Base-by-base conservation (phyloP, 2,797 vertebrate genomes). In the Enteromius treurensis region DNA sequence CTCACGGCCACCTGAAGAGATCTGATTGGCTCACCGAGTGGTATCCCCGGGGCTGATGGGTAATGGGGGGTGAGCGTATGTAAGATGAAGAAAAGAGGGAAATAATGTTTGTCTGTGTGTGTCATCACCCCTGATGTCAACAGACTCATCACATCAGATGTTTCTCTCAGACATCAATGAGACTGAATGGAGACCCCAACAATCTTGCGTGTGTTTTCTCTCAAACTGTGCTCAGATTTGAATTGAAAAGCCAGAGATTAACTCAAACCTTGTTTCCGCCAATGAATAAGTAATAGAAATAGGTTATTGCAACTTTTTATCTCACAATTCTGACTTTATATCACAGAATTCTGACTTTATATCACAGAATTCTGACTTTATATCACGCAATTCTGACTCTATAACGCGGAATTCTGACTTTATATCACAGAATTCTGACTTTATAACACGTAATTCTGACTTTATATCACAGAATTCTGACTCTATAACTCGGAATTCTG, bases 1-100 rank as follows among this genome's bases (percentile, higher is more conserved):
- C 69, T 79, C 55, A 60, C 51, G 15, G 26, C 23, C 60, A 40
- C 42, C 53, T 13, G 29, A 15, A 58, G 62, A 42, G 10, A n/a
- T 78, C 73, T 84, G 76, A 84, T 81, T 86, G 82, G 78, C 58
- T 70, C 7, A 10, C 37, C 0, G 37, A 65, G 49, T 1, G 55
- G 71, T 10, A 11, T 60, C 10, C 55, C 55, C 1, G 1, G n/a
- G 55, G 10, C 65, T 62, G 58, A 69, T 69, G 84, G 79, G 51
- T 83, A 62, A 81, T 55, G 62, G 51, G 9, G 17, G 0, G 2
- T 49, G 1, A 64, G 55, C 15, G 4, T 51, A 29, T 85, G 53
- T 64, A 51, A 68, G 65, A 78, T 49, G 51, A 77, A 60, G 23
- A 13, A 75, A 45, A 32, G 45, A 75, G 23, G 7, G 34, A 80